These are phyloP conservation scores for Callyntrura sp. DNA, from an alignment of 2,888 invertebrate species.

Conservation along the genomic window DNA sequence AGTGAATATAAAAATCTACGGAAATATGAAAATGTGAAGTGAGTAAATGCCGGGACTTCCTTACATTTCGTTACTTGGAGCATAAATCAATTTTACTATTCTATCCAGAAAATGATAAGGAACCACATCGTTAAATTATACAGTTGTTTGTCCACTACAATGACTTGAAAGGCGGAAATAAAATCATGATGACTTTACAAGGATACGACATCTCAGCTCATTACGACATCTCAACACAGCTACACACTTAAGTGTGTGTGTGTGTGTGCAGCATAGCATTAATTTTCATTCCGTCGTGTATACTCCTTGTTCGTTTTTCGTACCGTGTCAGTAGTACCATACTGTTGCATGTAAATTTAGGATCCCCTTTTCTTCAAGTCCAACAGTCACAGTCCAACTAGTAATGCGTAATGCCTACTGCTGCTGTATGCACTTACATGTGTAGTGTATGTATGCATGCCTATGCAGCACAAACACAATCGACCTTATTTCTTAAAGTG, in stretches of 20 bases:
- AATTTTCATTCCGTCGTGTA: not conserved
- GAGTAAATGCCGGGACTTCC: slow-evolving; percentile 24
- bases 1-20: slow-evolving; percentile 17
- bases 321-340: not conserved
- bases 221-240: slow-evolving; percentile 42
- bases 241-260: slow-evolving; percentile 3
- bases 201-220: slow-evolving; percentile 72
- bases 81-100: slow-evolving; percentile 54
- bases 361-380: not conserved
- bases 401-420: not conserved
- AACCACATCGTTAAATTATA: slow-evolving; percentile 49
- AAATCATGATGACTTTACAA: slow-evolving; percentile 81
- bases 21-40: not conserved
- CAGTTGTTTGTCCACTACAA: slow-evolving; percentile 62
- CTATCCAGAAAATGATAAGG: slow-evolving; percentile 58
- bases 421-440: not conserved
- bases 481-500: not conserved
- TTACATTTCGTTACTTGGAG: slow-evolving; percentile 35
- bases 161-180: slow-evolving; percentile 82
- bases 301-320: not conserved
- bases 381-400: not conserved
- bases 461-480: not conserved
- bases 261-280: not conserved
- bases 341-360: slow-evolving; percentile 19
- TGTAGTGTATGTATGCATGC: not conserved